These are phyloP conservation scores for Phrynosoma blainvillii DNA, from an alignment of 2,113 vertebrate genomes.

Conservation along the genomic window DNA sequence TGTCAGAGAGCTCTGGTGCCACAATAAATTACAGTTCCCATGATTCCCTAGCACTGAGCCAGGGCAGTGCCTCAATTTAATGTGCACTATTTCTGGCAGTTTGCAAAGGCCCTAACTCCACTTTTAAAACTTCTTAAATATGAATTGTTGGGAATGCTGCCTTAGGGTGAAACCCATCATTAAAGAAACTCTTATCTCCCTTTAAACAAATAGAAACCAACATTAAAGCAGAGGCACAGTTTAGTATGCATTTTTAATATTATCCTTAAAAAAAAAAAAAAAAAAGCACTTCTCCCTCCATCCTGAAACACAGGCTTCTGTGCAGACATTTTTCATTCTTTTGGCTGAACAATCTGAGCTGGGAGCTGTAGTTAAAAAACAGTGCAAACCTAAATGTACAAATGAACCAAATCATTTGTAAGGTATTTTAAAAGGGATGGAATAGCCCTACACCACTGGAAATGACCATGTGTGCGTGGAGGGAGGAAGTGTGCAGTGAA, in stretches of 20 bases:
- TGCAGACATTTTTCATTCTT: constrained; percentile 34
- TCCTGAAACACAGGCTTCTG: constrained; percentile 34
- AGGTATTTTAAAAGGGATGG: not conserved
- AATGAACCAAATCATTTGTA: not conserved
- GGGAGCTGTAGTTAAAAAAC: not conserved
- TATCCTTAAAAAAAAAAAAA: constrained; percentile 51
- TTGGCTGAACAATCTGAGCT: constrained; percentile 33
- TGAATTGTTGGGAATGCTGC: not conserved
- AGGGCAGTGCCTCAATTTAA: too few relatives aligned
- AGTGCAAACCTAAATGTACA: fast-evolving
- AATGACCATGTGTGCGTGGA: too few relatives aligned
- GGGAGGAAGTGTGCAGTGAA: not conserved
- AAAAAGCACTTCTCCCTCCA: constrained; percentile 12
- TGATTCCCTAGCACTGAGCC: too few relatives aligned
- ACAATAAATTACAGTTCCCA: too few relatives aligned
- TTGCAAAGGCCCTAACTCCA: too few relatives aligned
- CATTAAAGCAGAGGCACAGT: not conserved
- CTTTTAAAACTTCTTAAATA: not conserved
- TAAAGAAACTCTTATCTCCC: not conserved
- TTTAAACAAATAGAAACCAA: not conserved
- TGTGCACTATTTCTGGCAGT: too few relatives aligned
- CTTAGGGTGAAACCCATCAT: not conserved
- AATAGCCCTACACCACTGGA: not conserved
- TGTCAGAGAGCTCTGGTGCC: too few relatives aligned
- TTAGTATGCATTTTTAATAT: constrained; percentile 66